Percentiles rank a stretch among this genome's conserved stretches.
Evolutionary conservation across 2,888 invertebrate genomes (phyloP).

Genomic region (Meliscaeva auricollis): DNA sequence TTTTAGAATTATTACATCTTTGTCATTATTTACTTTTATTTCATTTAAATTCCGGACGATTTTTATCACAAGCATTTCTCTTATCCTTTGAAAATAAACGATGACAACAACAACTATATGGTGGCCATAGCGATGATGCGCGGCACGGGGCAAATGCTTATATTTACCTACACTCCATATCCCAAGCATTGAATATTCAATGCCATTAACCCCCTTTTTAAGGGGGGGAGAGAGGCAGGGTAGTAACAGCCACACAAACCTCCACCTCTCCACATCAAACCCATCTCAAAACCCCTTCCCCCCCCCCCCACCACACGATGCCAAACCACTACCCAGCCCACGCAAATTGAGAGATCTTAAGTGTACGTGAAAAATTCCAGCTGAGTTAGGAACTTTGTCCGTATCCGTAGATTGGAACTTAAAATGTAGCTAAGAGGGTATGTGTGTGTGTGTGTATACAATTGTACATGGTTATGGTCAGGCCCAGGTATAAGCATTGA

Average conservation of each 20-base stretch:
- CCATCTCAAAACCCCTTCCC: constrained; percentile 4
- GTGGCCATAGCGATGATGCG: constrained; percentile 1
- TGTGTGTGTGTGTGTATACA: constrained; percentile 10
- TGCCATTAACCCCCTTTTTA: constrained; percentile 59
- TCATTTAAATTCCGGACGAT: constrained; percentile 73
- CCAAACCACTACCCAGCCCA: constrained; percentile 30
- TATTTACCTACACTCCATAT: constrained; percentile 15
- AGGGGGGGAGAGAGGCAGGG: constrained; percentile 32
- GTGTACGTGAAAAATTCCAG: constrained; percentile 75
- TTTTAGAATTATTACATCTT: constrained; percentile 73
- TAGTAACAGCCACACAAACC: constrained; percentile 50
- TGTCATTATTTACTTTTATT: constrained; percentile 75
- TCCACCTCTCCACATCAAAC: constrained; percentile 4
- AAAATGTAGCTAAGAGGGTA: constrained; percentile 22
- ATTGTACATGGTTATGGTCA: constrained; percentile 64
- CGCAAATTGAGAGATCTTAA: constrained; percentile 76
- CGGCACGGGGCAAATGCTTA: constrained; percentile 3
- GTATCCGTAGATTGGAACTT: constrained; percentile 61
- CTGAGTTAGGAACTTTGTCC: constrained; percentile 76
- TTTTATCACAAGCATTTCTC: constrained; percentile 65
- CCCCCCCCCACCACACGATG: background rate
- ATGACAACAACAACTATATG: background rate
- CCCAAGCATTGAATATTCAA: constrained; percentile 67
- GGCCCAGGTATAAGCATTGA: constrained; percentile 67
- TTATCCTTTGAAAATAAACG: constrained; percentile 68